phyloP scores from a whole-genome alignment of 2,888 invertebrate genomes.

The Drosophila pseudotakahashii region DNA sequence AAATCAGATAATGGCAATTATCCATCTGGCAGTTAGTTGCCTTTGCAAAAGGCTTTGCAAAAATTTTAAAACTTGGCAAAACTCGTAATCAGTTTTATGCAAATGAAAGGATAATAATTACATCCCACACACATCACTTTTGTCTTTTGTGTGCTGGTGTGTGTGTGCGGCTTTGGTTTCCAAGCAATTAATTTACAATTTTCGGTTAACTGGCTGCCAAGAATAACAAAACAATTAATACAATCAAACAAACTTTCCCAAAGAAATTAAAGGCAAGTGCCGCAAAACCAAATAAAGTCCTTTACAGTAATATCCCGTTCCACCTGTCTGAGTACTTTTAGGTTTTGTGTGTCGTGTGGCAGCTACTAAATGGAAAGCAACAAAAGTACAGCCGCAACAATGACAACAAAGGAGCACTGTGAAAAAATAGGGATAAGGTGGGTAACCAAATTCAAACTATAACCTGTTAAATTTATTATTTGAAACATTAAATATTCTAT shows the following conservation, averaged over 20 bases:
- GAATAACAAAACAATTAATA: conserved; percentile 61
- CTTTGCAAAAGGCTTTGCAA: conserved; percentile 11
- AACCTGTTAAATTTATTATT: too few relatives aligned
- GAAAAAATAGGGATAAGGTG: background rate
- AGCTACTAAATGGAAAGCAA: conserved; percentile 27
- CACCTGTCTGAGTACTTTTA: conserved; percentile 48
- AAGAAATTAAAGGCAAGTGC: conserved; percentile 75
- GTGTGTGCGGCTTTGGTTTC: conserved; percentile 53
- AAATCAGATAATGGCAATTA: conserved; percentile 49
- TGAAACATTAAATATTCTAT: too few relatives aligned
- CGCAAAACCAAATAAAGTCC: conserved; percentile 71
- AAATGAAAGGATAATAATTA: conserved; percentile 54
- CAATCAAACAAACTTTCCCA: conserved; percentile 66
- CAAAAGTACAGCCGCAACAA: conserved; percentile 52
- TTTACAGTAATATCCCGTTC: conserved; percentile 15
- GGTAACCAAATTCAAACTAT: too few relatives aligned
- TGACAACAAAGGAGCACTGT: conserved; percentile 40
- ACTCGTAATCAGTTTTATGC: conserved; percentile 53
- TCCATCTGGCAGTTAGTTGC: conserved; percentile 28
- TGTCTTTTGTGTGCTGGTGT: conserved; percentile 1
- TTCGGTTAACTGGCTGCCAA: conserved; percentile 51
- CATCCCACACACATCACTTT: conserved; percentile 21
- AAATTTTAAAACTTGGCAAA: conserved; percentile 22
- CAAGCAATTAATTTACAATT: conserved; percentile 60
- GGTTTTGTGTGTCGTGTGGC: conserved; percentile 5